These are phyloP conservation scores for Pomatorhinus ruficollis DNA, from an alignment of 2,113 vertebrate genomes.

Conservation along the genomic window DNA sequence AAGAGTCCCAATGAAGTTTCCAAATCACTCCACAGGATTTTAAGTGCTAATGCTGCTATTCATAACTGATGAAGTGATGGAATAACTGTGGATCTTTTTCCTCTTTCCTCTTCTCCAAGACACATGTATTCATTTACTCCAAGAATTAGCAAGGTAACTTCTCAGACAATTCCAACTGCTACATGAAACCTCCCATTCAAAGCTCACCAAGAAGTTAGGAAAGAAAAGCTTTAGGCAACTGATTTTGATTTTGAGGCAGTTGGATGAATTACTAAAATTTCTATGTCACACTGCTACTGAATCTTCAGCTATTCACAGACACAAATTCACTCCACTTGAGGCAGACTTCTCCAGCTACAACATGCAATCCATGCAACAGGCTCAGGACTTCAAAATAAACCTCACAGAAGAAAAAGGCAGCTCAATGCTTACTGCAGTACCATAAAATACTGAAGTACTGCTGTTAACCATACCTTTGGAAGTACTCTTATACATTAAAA, in stretches of 20 bases:
- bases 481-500: background rate
- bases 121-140: background rate
- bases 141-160: background rate
- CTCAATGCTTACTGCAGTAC: background rate
- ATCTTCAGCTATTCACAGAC: background rate
- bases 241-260: background rate
- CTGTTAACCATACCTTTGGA: background rate
- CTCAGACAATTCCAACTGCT: background rate
- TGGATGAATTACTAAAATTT: background rate
- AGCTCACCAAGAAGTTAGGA: background rate
- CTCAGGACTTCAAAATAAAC: background rate
- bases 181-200: background rate
- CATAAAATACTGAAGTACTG: background rate
- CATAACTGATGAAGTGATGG: background rate
- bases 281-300: background rate
- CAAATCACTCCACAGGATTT: background rate
- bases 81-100: background rate
- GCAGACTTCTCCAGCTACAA: background rate
- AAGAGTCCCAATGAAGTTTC: background rate
- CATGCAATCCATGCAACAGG: background rate
- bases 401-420: background rate
- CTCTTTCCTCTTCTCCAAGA: background rate
- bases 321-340: background rate
- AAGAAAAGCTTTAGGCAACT: background rate
- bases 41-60: background rate